phyloP scores from a whole-genome alignment of 2,113 vertebrate genomes.

The Gymnarchus niloticus region DNA sequence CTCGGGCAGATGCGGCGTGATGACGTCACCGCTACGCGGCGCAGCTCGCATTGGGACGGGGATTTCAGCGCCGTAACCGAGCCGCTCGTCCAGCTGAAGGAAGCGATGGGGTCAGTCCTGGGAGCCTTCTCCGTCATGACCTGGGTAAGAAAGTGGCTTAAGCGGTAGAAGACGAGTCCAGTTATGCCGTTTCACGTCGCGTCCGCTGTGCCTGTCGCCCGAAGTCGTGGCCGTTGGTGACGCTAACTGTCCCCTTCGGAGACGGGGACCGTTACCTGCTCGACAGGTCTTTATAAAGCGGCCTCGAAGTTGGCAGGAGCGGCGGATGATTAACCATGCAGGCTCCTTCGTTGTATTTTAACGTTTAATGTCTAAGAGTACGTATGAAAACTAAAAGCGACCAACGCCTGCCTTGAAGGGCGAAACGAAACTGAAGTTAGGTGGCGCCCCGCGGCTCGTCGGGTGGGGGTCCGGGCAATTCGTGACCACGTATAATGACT shows the following conservation, averaged over 20 bases:
- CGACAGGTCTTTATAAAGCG: neutral
- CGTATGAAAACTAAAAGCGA: neutral
- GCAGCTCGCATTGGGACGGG: no score
- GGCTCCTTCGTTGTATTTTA: neutral
- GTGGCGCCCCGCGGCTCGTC: neutral
- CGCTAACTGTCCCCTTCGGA: neutral
- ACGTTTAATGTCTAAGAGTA: neutral
- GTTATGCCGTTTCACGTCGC: no score
- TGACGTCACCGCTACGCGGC: neutral
- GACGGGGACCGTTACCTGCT: neutral
- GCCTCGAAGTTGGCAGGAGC: neutral
- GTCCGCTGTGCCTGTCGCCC: no score
- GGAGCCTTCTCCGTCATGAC: slow-evolving; percentile 43
- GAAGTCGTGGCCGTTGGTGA: no score
- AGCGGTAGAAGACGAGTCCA: no score
- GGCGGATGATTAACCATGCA: neutral
- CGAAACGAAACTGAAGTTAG: neutral
- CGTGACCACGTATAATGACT: no score
- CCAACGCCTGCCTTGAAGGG: neutral
- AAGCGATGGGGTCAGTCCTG: slow-evolving; percentile 49
- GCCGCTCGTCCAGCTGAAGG: neutral
- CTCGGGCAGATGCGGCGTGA: neutral
- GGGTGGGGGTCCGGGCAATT: no score
- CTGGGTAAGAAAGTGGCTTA: slow-evolving; percentile 49
- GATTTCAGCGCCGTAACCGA: neutral